Conservation (phyloP, 1,140 invertebrate genomes). For the Bombyx mori region ASM3026992v2 NC_085128.1:9821501-9822000, state of each 20-base stretch:
- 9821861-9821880: slow-evolving; percentile 34
- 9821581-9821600: too few relatives aligned
- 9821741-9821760: slow-evolving; percentile 57
- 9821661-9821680: slow-evolving; percentile 36
- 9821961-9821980: slow-evolving; percentile 10
- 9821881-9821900: slow-evolving; percentile 22
- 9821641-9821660: not conserved
- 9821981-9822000: slow-evolving; percentile 7
- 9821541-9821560: too few relatives aligned
- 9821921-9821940: slow-evolving; percentile 32
- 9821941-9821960: slow-evolving; percentile 22
- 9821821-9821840: slow-evolving; percentile 19
- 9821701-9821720: slow-evolving; percentile 53
- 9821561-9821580: too few relatives aligned
- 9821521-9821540: too few relatives aligned
- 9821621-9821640: too few relatives aligned
- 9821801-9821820: slow-evolving; percentile 30
- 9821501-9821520: too few relatives aligned
- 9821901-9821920: slow-evolving; percentile 32
- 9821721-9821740: slow-evolving; percentile 44
- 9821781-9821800: slow-evolving; percentile 37
- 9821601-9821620: too few relatives aligned
- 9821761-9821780: slow-evolving; percentile 61
- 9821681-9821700: slow-evolving; percentile 63
- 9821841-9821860: slow-evolving; percentile 23